phyloP scores from a whole-genome alignment of 2,888 invertebrate species.

The Oegoconia quadripuncta region DNA sequence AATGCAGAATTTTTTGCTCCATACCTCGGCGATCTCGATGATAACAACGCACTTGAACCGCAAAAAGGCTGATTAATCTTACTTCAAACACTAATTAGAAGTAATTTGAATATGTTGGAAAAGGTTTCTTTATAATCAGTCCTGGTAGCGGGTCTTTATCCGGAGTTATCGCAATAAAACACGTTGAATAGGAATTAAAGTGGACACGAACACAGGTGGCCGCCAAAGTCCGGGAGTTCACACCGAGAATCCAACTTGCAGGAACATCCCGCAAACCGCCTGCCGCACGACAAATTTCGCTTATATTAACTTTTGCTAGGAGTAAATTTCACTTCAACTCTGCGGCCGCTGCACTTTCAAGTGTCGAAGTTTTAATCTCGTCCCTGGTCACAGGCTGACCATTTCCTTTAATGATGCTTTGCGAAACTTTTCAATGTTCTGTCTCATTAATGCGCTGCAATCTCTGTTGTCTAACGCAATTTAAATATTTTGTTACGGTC shows the following conservation, averaged over 20 bases:
- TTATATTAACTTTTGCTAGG: conserved; percentile 74
- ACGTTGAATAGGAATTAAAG: conserved; percentile 26
- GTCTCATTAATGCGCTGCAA: too few relatives aligned
- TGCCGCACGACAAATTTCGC: conserved; percentile 69
- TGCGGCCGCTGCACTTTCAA: conserved; percentile 67
- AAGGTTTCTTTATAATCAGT: conserved; percentile 21
- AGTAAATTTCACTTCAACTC: conserved; percentile 64
- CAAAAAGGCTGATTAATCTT: conserved; percentile 41
- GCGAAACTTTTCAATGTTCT: conserved; percentile 16
- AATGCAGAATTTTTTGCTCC: conserved; percentile 53
- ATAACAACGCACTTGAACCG: conserved; percentile 43
- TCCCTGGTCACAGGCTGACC: conserved; percentile 25
- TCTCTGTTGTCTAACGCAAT: too few relatives aligned
- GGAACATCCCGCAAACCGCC: conserved; percentile 51
- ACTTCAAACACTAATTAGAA: conserved; percentile 46
- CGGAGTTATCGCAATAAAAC: conserved; percentile 27
- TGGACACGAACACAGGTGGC: conserved; percentile 46
- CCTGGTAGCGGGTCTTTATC: conserved; percentile 15
- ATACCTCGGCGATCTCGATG: conserved; percentile 33
- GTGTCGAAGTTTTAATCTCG: conserved; percentile 70
- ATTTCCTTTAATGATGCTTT: conserved; percentile 32
- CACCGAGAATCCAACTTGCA: conserved; percentile 48
- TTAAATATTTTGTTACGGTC: too few relatives aligned
- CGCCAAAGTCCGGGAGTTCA: conserved; percentile 40
- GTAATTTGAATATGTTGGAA: conserved; percentile 34